A percentile compares a stretch with the other conserved stretches of the same genome.
phyloP scores from a whole-genome alignment of 2,113 vertebrate genomes.

The Heterotilapia buettikoferi region DNA sequence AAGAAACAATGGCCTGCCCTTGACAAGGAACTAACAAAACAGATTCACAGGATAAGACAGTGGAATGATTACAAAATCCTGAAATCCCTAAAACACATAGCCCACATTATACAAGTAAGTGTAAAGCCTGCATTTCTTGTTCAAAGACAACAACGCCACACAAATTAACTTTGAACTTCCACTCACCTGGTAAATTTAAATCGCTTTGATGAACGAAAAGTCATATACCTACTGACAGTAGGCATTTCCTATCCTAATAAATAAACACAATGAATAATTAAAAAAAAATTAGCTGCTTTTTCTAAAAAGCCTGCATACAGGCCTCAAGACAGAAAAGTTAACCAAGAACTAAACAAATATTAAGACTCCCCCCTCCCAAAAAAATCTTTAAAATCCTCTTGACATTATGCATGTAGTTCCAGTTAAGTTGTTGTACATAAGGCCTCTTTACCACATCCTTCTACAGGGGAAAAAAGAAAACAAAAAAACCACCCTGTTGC shows the following conservation, averaged over 20 bases:
- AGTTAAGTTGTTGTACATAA: background rate
- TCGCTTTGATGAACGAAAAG: conserved; percentile 66
- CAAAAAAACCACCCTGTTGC: background rate
- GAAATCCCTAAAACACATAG: background rate
- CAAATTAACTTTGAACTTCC: background rate
- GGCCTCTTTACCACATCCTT: background rate
- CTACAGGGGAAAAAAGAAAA: background rate
- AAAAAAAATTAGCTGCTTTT: background rate
- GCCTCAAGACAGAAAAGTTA: background rate
- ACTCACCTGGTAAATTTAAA: conserved; percentile 59
- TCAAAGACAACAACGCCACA: background rate
- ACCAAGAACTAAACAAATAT: background rate
- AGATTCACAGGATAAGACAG: background rate
- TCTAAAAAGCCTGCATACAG: background rate
- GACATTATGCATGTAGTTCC: background rate
- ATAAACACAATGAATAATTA: background rate
- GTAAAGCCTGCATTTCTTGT: background rate
- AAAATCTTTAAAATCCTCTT: background rate
- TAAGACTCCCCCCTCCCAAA: background rate
- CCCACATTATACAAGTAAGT: background rate
- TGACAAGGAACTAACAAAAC: background rate
- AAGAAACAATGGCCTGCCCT: background rate
- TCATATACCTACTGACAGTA: conserved; percentile 67
- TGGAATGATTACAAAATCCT: background rate
- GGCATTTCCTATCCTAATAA: conserved; percentile 34